These are phyloP conservation scores for Sarcophaga rosellei DNA, from an alignment of 2,888 invertebrate genomes.

Conservation along the genomic window DNA sequence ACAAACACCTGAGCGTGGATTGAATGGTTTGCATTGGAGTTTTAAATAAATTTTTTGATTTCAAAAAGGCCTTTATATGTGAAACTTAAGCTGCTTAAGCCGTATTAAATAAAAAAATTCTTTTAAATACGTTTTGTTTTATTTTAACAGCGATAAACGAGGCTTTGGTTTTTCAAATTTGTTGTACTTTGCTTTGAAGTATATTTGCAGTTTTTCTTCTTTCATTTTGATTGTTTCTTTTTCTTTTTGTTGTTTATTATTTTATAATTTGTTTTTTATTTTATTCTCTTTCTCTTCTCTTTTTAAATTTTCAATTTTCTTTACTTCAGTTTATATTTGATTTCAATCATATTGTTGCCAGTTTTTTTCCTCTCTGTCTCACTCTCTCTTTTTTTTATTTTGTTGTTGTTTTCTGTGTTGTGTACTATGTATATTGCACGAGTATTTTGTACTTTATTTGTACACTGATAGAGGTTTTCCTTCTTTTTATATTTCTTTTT, in stretches of 20 bases:
- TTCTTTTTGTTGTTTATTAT: slow-evolving; percentile 28
- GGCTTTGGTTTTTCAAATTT: too few species aligned
- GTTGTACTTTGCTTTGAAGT: too few species aligned
- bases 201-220: slow-evolving; percentile 29
- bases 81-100: too few species aligned
- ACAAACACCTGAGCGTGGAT: too few species aligned
- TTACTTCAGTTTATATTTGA: slow-evolving; percentile 50
- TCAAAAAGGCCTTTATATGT: too few species aligned
- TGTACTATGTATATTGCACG: too few species aligned
- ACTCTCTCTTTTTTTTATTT: not conserved
- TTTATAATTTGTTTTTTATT: slow-evolving; percentile 29
- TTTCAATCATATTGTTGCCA: slow-evolving; percentile 59
- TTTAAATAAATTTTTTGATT: too few species aligned
- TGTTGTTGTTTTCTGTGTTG: slow-evolving; percentile 10
- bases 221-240: slow-evolving; percentile 20
- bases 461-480: slow-evolving; percentile 28
- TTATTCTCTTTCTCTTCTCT: not conserved
- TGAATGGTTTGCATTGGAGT: too few species aligned
- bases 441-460: not conserved
- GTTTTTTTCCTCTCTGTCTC: too few species aligned
- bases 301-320: not conserved
- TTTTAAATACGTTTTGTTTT: too few species aligned
- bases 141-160: too few species aligned
- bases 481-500: slow-evolving; percentile 10
- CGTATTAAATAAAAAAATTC: too few species aligned